phyloP scores from a whole-genome alignment of 2,888 invertebrate genomes.

The Ochropleura plecta region DNA sequence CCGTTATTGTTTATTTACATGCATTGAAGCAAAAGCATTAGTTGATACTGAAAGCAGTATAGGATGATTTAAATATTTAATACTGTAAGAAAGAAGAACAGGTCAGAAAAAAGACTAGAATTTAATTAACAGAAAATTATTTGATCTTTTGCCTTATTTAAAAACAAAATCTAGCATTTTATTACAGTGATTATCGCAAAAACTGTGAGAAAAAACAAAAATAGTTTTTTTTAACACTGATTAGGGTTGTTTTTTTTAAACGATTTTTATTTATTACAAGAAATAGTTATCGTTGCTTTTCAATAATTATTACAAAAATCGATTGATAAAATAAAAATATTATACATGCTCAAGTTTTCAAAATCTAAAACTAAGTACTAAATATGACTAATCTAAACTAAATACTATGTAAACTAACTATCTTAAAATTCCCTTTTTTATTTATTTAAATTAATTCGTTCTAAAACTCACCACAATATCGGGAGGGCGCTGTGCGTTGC shows the following conservation, averaged over 20 bases:
- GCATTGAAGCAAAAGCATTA: conserved; percentile 39
- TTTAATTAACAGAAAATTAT: not conserved
- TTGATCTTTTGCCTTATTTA: not conserved
- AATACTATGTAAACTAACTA: conserved; percentile 1
- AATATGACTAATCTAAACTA: conserved; percentile 10
- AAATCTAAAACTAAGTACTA: not conserved
- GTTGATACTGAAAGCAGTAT: conserved; percentile 27
- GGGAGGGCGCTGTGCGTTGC: conserved; percentile 84
- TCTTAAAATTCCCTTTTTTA: not conserved
- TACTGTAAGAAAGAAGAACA: not conserved
- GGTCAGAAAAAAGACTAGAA: not conserved
- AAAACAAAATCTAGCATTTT: not conserved
- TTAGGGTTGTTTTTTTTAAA: not conserved
- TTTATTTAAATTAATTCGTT: conserved; percentile 45
- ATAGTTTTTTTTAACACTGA: not conserved
- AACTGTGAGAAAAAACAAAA: not conserved
- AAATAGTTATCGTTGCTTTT: not conserved
- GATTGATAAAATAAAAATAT: not conserved
- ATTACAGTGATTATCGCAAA: not conserved
- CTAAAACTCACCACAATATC: conserved; percentile 79
- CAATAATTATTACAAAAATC: not conserved
- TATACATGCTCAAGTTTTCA: conserved; percentile 22
- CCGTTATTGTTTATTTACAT: conserved; percentile 8
- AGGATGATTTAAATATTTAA: conserved; percentile 13
- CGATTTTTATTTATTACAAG: not conserved